Evolutionary conservation across 2,113 vertebrate species (phyloP).

Genomic region (Tetrao urogallus): DNA sequence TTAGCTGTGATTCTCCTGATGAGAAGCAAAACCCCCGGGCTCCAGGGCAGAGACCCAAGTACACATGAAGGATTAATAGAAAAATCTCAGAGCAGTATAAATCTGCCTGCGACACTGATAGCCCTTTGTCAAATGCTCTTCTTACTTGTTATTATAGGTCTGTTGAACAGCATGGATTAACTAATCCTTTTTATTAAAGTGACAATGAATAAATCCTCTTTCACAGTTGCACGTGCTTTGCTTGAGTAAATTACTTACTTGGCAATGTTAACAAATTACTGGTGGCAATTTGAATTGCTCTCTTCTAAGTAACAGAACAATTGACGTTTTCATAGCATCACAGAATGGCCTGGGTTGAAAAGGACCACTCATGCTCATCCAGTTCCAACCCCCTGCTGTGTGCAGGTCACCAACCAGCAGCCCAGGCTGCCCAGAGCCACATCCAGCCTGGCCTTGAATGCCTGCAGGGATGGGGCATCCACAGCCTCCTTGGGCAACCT

Average conservation of each 20-base stretch:
- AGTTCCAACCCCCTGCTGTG: too few species aligned
- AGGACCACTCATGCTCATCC: too few species aligned
- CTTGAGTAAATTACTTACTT: neutral
- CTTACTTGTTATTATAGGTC: neutral
- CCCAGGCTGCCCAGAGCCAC: too few species aligned
- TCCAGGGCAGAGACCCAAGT: neutral
- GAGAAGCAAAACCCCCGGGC: neutral
- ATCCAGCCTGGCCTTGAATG: too few species aligned
- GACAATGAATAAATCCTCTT: constrained; percentile 13
- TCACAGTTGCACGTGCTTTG: neutral
- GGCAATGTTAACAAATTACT: neutral
- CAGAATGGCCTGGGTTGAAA: too few species aligned
- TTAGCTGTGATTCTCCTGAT: neutral
- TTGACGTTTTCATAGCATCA: neutral
- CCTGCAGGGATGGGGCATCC: too few species aligned
- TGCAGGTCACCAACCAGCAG: too few species aligned
- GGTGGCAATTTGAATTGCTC: neutral
- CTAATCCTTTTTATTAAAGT: neutral
- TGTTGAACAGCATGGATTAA: constrained; percentile 5
- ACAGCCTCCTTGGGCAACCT: too few species aligned
- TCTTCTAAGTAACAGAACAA: neutral
- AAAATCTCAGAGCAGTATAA: neutral
- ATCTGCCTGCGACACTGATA: neutral
- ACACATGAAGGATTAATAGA: neutral
- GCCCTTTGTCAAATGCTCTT: neutral